Evolutionary conservation across 2,888 invertebrate genomes (phyloP).

Genomic region (Stenurella melanura): DNA sequence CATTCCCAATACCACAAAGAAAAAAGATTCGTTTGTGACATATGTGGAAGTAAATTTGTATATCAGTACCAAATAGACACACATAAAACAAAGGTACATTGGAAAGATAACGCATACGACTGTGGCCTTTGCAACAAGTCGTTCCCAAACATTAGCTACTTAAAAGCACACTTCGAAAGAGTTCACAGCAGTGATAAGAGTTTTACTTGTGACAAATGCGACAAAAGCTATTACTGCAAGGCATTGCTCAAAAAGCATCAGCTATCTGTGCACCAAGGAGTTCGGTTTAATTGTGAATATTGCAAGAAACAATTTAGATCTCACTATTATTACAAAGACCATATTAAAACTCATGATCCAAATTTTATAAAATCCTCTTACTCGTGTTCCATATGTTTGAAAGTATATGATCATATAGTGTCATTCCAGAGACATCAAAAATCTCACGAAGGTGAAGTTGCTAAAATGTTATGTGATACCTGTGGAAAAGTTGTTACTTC

Average conservation of each 20-base stretch:
- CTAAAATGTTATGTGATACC: conserved; percentile 66
- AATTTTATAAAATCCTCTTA: conserved; percentile 50
- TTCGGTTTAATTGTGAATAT: conserved; percentile 56
- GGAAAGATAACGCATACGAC: conserved; percentile 37
- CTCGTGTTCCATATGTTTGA: conserved; percentile 50
- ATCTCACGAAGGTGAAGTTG: conserved; percentile 42
- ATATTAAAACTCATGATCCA: conserved; percentile 55
- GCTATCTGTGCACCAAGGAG: conserved; percentile 60
- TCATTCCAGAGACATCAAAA: conserved; percentile 50
- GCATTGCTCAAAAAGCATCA: conserved; percentile 56
- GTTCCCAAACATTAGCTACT: conserved; percentile 50
- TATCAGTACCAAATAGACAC: conserved; percentile 74
- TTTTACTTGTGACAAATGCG: conserved; percentile 61
- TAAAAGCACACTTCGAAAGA: conserved; percentile 61
- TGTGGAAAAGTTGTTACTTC: conserved; percentile 61
- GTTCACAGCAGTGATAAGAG: conserved; percentile 73
- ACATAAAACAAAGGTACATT: conserved; percentile 70
- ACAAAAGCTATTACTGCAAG: conserved; percentile 56
- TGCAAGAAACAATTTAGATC: conserved; percentile 62
- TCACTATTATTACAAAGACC: conserved; percentile 56
- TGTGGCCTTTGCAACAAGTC: conserved; percentile 58
- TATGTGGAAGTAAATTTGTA: conserved; percentile 63
- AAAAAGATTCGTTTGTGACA: conserved; percentile 54
- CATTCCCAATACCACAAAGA: conserved; percentile 52
- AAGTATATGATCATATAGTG: conserved; percentile 40